Conservation (phyloP, 2,797 vertebrate species). For the Acanthurus lineatus region DNA sequence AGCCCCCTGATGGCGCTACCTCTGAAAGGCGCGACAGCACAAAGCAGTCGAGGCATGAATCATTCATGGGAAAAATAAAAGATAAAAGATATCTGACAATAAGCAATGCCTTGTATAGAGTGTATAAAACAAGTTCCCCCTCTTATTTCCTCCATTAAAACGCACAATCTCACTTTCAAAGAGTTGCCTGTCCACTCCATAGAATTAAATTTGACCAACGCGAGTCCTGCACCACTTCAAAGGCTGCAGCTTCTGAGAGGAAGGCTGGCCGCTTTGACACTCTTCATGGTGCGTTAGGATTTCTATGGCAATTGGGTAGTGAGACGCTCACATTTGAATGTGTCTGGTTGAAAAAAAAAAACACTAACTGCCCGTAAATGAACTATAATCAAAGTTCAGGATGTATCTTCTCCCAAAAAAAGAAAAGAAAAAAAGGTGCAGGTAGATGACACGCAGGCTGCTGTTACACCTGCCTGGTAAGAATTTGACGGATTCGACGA, state of each 20-base stretch:
- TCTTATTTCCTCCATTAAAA: constrained; percentile 93
- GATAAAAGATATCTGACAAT: constrained; percentile 96
- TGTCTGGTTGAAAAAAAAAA: constrained; percentile 83
- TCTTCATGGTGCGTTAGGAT: constrained; percentile 96
- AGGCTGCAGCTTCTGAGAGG: constrained; percentile 91
- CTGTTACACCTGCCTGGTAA: not conserved
- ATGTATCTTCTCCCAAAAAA: constrained; percentile 76
- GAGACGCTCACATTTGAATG: constrained; percentile 91
- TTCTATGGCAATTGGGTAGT: constrained; percentile 93
- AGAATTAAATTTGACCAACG: constrained; percentile 94
- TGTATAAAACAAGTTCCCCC: constrained; percentile 92
- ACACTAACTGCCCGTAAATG: constrained; percentile 92
- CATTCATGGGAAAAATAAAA: constrained; percentile 96
- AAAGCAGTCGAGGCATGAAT: constrained; percentile 92
- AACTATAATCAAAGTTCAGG: constrained; percentile 88
- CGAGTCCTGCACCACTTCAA: constrained; percentile 93
- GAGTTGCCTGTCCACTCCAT: constrained; percentile 89
- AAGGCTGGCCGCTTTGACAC: constrained; percentile 91
- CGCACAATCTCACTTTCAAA: constrained; percentile 89
- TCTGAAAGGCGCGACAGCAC: constrained; percentile 89
- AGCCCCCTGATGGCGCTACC: constrained; percentile 91
- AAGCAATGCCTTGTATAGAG: constrained; percentile 92
- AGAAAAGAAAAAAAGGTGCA: constrained; percentile 25
- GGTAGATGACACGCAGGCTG: constrained; percentile 28
- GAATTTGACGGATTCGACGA: not conserved